Percentiles rank a stretch among this genome's conserved stretches.
These are phyloP conservation scores for Zosterops lateralis DNA, from an alignment of 2,113 vertebrate species.

Conservation along the genomic window DNA sequence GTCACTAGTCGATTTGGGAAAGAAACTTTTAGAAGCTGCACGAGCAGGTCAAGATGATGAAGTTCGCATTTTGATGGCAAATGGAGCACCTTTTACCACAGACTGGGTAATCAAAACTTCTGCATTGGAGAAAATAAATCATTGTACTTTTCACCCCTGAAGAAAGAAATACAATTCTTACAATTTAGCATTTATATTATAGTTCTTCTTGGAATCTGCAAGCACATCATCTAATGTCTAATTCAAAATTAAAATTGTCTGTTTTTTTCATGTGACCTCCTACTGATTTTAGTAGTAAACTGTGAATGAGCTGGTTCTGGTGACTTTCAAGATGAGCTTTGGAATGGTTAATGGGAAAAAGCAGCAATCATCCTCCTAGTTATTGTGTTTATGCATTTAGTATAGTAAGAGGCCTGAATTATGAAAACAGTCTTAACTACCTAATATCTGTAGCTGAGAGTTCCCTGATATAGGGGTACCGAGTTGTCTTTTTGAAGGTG, in stretches of 20 bases:
- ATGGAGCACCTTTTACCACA: constrained; percentile 89
- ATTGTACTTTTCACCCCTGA: not conserved
- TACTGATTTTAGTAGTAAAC: not conserved
- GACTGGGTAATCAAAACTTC: constrained; percentile 81
- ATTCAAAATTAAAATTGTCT: not conserved
- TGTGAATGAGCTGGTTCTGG: not conserved
- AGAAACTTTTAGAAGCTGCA: constrained; percentile 89
- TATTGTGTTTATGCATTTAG: not conserved
- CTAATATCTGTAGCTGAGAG: not conserved
- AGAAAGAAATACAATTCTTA: not conserved
- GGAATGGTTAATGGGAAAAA: not conserved
- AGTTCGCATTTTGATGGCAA: constrained; percentile 90
- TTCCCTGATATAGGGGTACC: fast-evolving
- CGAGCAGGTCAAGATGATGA: constrained; percentile 88
- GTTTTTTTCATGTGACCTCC: not conserved
- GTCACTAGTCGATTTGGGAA: constrained; percentile 87
- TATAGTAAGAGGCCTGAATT: not conserved
- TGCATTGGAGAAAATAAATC: not conserved
- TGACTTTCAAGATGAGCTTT: not conserved
- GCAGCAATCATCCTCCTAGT: not conserved
- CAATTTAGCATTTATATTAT: not conserved
- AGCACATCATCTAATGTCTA: not conserved
- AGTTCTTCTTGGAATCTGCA: not conserved
- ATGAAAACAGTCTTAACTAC: not conserved
- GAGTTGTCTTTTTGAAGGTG: not conserved